Base-by-base conservation (phyloP, 30 jellyfish, hydroid and myxozoan species). In the Phacellophora camtschatica region DNA sequence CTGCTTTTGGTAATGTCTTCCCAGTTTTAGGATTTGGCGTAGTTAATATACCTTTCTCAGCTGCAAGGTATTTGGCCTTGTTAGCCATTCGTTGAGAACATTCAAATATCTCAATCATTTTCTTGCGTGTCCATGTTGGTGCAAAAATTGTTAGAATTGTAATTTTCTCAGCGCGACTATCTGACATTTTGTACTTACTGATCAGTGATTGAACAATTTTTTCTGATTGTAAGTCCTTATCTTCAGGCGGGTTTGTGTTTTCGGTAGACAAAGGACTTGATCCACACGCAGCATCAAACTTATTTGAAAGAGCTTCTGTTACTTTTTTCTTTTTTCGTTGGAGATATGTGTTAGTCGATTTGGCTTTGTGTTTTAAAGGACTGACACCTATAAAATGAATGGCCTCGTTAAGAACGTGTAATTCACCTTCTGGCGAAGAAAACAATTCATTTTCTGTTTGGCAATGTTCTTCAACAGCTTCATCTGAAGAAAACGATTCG, bases 51-150 rank as follows among this genome's bases (percentile, higher is more conserved):
- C 94, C 88, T 35, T 68, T 54, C 36, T 82, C 90, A 12, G 24
- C 6, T 42, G 90, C 67, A 49, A 50, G 57, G 12, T 74, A 78
- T 48, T 49, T 55, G 4, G 87, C 87, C 39, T 50, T 39, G 8
- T 62, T 74, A 4, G 79, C 79, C 87, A 74, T 74, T 74, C 87
- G 51, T 54, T 74, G 74, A 28, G 76, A 74, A 24, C 87, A 51
- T 18, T 19, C 28, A 74, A 55, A 51, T 18, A 28, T 24, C 2
- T 11, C 41, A 64, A 74, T 74, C 32, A 50, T 32, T 55, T 74
- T 51, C 19, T 78, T 74, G 25, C 79, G 42, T 28, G 45, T 74
- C 79, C 79, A 74, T 29, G 76, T 28, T 27, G 51, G 22, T 3
- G 63, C 78, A 51, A 57, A 74, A 3, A 74, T 74, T 49, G 87